Percentiles rank a stretch among this genome's conserved stretches.
Evolutionary conservation across 2,888 invertebrate species (phyloP).

Genomic region (Drosophila suboccidentalis): DNA sequence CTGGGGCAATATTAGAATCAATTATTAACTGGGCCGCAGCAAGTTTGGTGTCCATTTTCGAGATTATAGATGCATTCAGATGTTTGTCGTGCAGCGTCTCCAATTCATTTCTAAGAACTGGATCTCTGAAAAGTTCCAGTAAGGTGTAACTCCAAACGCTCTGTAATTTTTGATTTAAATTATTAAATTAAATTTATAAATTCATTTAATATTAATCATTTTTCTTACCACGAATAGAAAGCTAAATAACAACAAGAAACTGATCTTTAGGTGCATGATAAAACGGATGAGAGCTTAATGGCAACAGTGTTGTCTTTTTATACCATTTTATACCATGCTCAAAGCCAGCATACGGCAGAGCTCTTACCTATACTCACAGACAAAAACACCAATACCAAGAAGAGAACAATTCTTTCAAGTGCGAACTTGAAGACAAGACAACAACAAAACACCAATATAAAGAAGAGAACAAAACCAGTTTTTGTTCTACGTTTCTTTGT

Average conservation of each 20-base stretch:
- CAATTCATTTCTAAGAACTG: not conserved
- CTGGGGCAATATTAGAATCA: slow-evolving; percentile 5
- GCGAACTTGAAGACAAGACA: too few species aligned
- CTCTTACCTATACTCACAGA: too few species aligned
- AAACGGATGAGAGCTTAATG: not conserved
- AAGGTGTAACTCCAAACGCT: not conserved
- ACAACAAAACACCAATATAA: too few species aligned
- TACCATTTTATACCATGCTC: not conserved
- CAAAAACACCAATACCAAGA: too few species aligned
- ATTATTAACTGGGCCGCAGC: slow-evolving; percentile 16
- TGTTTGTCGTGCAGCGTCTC: slow-evolving; percentile 8
- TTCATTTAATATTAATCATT: not conserved
- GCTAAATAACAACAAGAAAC: not conserved
- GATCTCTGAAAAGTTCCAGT: slow-evolving; percentile 1
- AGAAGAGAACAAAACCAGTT: too few species aligned
- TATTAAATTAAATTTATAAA: not conserved
- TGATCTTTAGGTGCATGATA: slow-evolving; percentile 1
- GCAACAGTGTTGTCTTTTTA: not conserved
- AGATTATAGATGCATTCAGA: not conserved
- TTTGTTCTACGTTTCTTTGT: too few species aligned
- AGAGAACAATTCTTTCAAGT: too few species aligned
- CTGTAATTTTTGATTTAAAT: not conserved
- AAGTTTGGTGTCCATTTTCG: slow-evolving; percentile 9
- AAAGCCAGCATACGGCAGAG: too few species aligned
- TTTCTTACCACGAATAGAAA: slow-evolving; percentile 6